Base-by-base conservation (phyloP, 30 jellyfish, hydroid and myxozoan species). In the Cassiopea andromeda region DNA sequence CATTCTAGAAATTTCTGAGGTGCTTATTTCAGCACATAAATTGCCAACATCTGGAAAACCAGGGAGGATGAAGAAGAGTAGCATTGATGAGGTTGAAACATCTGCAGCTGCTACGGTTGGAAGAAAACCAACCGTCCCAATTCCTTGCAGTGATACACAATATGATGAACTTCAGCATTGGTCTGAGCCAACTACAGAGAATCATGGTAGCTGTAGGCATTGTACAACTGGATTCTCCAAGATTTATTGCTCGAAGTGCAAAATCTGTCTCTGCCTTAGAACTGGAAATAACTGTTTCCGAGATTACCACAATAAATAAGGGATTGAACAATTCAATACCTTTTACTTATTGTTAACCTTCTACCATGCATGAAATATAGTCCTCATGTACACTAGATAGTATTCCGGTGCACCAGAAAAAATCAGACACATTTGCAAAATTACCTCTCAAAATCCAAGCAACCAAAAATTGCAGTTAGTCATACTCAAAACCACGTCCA, bases 131-230 rank as follows among this genome's bases (percentile, higher is more conserved):
- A 17, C 54, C 6, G 44, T 46, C 7, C 92, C 76, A 15, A 19
- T 14, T n/a, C 92, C 92, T 13, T 17, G 18, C 14, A 18, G n/a
- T 13, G 76, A 54, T 44, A 44, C 48, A 15, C 18, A 80, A 10
- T 71, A 5, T 72, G 92, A 84, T 72, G 81, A 71, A 64, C 48
- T 84, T 38, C 77, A 80, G 27, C 92, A 84, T 72, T 84, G 92
- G 92, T 80, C 92, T 69, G 92, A 84, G 67, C 46, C 90, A 4
- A 18, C 19, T 13, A 48, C 7, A 3, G 64, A 10, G 64, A 54
- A 54, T 3, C 64, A 10, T 54, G 10, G 12, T 6, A 6, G 64
- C 12, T 54, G 64, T 10, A 54, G 64, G 12, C 12, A 54, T 10
- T 54, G 64, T 54, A 3, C 64, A 54, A 10, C 7, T 54, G 64